These are phyloP conservation scores for Austrolebias charrua DNA, from an alignment of 2,797 vertebrate genomes.

Conservation along the genomic window DNA sequence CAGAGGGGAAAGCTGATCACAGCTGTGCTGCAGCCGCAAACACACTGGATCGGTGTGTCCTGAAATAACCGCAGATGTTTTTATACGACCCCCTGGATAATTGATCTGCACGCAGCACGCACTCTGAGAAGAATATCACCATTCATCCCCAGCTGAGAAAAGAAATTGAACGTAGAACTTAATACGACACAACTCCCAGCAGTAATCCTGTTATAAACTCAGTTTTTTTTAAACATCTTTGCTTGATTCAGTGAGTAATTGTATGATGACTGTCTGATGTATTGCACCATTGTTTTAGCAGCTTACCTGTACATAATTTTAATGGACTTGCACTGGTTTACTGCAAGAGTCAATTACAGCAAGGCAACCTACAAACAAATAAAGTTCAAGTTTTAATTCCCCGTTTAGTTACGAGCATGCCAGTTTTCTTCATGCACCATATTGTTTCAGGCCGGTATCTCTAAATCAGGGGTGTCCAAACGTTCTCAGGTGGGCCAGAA, in stretches of 20 bases:
- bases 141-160: slow-evolving; percentile 8
- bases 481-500: too few relatives aligned
- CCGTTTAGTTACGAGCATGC: too few relatives aligned
- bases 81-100: slow-evolving; percentile 45
- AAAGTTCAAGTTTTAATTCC: too few relatives aligned
- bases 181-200: neutral
- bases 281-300: slow-evolving; percentile 13
- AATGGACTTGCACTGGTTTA: neutral
- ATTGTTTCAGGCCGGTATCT: too few relatives aligned
- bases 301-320: neutral
- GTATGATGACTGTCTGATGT: neutral
- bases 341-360: too few relatives aligned
- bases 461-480: too few relatives aligned
- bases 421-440: too few relatives aligned
- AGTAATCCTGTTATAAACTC: slow-evolving; percentile 13
- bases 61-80: slow-evolving; percentile 68
- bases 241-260: slow-evolving; percentile 8
- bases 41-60: slow-evolving; percentile 57
- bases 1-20: slow-evolving; percentile 67
- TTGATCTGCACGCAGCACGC: slow-evolving; percentile 18
- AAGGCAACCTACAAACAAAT: too few relatives aligned
- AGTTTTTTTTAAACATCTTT: slow-evolving; percentile 11
- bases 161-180: neutral
- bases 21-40: slow-evolving; percentile 61
- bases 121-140: slow-evolving; percentile 16